These are phyloP conservation scores for Temnothorax rugatulus DNA, from an alignment of 2,888 invertebrate genomes.

Conservation along the genomic window DNA sequence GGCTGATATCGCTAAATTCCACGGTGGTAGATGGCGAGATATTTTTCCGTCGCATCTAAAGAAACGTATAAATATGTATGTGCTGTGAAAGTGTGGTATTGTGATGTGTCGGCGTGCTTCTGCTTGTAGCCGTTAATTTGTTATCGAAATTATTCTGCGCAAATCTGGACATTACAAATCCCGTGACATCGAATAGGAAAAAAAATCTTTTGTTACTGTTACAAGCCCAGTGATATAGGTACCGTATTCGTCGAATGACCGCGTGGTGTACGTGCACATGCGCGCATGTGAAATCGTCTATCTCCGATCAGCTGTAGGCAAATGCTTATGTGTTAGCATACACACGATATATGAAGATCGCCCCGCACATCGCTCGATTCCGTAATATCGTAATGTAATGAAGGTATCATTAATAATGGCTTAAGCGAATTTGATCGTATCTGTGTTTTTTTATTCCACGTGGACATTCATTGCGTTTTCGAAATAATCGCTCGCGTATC, in stretches of 20 bases:
- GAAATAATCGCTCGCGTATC: not conserved
- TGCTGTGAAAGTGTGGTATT: constrained; percentile 76
- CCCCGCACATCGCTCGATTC: not conserved
- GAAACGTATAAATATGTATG: constrained; percentile 49
- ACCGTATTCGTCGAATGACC: constrained; percentile 54
- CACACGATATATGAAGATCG: not conserved
- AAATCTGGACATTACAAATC: not conserved
- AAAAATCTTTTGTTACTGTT: not conserved
- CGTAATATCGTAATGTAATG: constrained; percentile 10
- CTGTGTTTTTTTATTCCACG: constrained; percentile 52
- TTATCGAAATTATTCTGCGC: not conserved
- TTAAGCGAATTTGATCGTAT: constrained; percentile 33
- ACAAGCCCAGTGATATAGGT: not conserved
- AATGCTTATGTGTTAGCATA: constrained; percentile 22
- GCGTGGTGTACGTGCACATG: constrained; percentile 77
- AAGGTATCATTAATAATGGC: constrained; percentile 53
- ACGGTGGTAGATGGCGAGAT: not conserved
- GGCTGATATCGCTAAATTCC: not conserved
- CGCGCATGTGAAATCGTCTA: constrained; percentile 46
- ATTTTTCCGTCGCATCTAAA: not conserved
- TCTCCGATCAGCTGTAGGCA: constrained; percentile 52
- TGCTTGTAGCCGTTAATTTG: constrained; percentile 38
- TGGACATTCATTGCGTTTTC: constrained; percentile 28
- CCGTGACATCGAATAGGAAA: not conserved
- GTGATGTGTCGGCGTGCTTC: constrained; percentile 65